Percentiles rank a stretch among this genome's conserved stretches.
Conservation (phyloP, 2,888 invertebrate species). For the Penaeus monodon region DNA sequence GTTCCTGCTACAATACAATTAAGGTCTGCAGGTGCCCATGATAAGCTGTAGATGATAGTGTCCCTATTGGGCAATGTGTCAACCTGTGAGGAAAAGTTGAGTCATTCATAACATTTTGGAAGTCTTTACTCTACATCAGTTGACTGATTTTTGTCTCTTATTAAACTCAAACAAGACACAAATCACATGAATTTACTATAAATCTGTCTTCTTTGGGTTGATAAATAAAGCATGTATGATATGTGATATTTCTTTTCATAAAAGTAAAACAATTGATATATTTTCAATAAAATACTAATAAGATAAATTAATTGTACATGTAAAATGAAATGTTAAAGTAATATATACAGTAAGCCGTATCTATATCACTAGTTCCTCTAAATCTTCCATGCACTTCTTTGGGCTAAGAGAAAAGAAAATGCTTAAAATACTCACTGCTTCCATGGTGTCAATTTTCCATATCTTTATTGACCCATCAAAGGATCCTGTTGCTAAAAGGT, state of each 20-base stretch:
- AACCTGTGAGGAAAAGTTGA: constrained; percentile 38
- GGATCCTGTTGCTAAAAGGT: constrained; percentile 70
- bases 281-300: neutral
- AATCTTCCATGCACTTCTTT: neutral
- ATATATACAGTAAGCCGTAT: neutral
- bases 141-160: no score
- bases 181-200: no score
- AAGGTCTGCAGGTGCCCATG: constrained; percentile 70
- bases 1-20: constrained; percentile 71
- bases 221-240: no score
- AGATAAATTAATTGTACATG: neutral
- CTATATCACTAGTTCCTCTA: neutral
- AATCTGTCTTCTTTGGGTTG: no score
- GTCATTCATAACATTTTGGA: no score
- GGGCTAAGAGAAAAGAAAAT: neutral
- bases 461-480: constrained; percentile 72
- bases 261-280: no score
- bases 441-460: constrained; percentile 70
- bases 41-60: constrained; percentile 70
- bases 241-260: no score
- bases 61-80: constrained; percentile 66
- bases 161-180: no score
- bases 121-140: no score
- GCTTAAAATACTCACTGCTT: constrained; percentile 33
- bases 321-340: no score